Percentiles rank a stretch among this genome's conserved stretches.
phyloP scores from a whole-genome alignment of 2,888 invertebrate genomes.

The Sceliomorpha sp. region DNA sequence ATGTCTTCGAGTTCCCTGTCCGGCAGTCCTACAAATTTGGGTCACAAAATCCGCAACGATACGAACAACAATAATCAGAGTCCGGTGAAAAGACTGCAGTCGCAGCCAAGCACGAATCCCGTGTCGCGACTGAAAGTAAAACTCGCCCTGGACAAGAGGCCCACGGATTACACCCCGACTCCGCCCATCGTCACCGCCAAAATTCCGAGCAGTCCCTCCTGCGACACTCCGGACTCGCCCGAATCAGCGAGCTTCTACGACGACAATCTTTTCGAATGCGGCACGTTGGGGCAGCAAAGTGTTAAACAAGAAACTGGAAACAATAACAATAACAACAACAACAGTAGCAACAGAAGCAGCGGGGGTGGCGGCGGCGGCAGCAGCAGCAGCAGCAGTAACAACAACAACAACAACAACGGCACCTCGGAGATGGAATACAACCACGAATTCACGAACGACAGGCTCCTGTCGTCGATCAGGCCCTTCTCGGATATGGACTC shows the following conservation, averaged over 20 bases:
- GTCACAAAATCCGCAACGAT: constrained; percentile 77
- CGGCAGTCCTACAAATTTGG: constrained; percentile 41
- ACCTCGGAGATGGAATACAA: constrained; percentile 64
- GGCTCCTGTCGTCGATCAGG: constrained; percentile 65
- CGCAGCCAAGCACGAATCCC: constrained; percentile 66
- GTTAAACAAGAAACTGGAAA: constrained; percentile 57
- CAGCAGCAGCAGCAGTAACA: constrained; percentile 4
- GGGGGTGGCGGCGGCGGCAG: too few relatives aligned
- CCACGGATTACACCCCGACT: constrained; percentile 80
- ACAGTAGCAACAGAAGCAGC: too few relatives aligned
- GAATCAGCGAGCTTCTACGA: constrained; percentile 93
- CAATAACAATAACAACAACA: too few relatives aligned
- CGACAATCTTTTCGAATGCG: constrained; percentile 81
- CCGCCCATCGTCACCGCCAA: constrained; percentile 86
- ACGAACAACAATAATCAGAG: constrained; percentile 77
- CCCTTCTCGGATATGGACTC: constrained; percentile 56
- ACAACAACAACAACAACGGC: not conserved
- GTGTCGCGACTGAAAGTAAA: constrained; percentile 83
- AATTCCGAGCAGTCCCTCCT: constrained; percentile 87
- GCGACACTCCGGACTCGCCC: constrained; percentile 91
- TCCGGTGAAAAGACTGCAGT: constrained; percentile 79
- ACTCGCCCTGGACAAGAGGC: constrained; percentile 82
- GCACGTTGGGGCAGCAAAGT: constrained; percentile 33
- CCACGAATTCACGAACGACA: constrained; percentile 66
- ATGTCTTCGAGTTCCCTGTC: constrained; percentile 59